Conservation (phyloP, 2,797 vertebrate species). For the Oreochromis grahami region DNA sequence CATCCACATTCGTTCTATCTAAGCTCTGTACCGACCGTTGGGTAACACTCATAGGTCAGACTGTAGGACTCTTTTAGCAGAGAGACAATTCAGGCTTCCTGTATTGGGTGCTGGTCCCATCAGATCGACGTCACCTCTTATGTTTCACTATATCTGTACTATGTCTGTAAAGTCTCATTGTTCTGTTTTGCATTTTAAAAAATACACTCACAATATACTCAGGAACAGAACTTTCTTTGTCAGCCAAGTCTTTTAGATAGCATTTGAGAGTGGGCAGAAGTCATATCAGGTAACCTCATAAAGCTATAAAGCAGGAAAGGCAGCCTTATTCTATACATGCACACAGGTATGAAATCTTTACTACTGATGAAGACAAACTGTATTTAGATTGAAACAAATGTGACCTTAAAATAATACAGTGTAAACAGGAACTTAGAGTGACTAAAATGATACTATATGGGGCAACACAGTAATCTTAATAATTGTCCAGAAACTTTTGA, state of each 20-base stretch:
- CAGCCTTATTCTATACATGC: not conserved
- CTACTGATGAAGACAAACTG: not conserved
- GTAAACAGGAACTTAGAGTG: not conserved
- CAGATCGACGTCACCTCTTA: not conserved
- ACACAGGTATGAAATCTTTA: not conserved
- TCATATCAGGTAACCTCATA: not conserved
- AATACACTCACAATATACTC: not conserved
- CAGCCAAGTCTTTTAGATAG: not conserved
- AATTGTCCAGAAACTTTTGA: not conserved
- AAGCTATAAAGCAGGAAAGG: not conserved
- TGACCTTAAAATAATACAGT: not conserved
- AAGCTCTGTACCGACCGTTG: not conserved
- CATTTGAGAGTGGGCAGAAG: not conserved
- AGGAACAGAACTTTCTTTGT: not conserved
- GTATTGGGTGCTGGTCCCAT: not conserved
- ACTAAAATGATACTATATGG: not conserved
- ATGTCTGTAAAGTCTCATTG: too few relatives aligned
- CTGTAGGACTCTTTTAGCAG: not conserved
- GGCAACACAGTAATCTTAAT: not conserved
- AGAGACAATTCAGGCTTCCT: not conserved
- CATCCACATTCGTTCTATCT: not conserved
- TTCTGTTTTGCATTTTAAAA: not conserved
- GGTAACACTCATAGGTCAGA: not conserved
- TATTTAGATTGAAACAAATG: not conserved
- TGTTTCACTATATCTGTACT: not conserved